Evolutionary conservation across 2,888 invertebrate genomes (phyloP).

Genomic region (Tetranychus truncatus): DNA sequence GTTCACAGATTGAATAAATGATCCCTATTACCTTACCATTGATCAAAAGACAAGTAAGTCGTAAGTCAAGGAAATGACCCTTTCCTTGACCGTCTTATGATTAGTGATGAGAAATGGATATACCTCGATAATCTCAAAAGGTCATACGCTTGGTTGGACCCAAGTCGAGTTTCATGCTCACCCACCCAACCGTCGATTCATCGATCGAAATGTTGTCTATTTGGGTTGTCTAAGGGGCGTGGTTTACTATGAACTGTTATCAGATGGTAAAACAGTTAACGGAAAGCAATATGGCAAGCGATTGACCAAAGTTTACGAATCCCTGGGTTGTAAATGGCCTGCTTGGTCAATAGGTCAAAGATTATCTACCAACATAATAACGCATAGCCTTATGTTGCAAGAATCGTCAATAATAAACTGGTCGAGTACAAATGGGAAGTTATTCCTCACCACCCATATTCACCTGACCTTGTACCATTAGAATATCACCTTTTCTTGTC

Average conservation of each 20-base stretch:
- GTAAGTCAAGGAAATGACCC: too few species aligned
- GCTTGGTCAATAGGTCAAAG: conserved; percentile 15
- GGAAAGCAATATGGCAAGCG: conserved; percentile 22
- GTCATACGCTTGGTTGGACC: too few species aligned
- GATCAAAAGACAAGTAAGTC: too few species aligned
- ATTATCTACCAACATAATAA: conserved; percentile 25
- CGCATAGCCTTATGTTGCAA: conserved; percentile 24
- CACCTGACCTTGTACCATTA: conserved; percentile 24
- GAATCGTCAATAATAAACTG: conserved; percentile 22
- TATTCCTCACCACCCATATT: conserved; percentile 24
- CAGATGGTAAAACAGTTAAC: conserved; percentile 21
- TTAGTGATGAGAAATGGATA: too few species aligned
- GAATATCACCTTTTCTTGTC: conserved; percentile 15
- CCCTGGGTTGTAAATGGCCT: conserved; percentile 18
- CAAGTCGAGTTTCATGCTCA: too few species aligned
- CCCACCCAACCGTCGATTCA: too few species aligned
- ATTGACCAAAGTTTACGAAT: conserved; percentile 21
- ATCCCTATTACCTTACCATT: too few species aligned
- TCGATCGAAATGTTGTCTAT: too few species aligned
- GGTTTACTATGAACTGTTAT: conserved; percentile 20
- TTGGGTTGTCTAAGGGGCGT: not conserved
- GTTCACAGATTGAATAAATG: too few species aligned
- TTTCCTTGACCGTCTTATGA: too few species aligned
- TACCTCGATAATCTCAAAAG: too few species aligned
- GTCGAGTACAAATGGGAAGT: conserved; percentile 22